A percentile compares a stretch with the other conserved stretches of the same genome.
Conservation (phyloP, 2,888 invertebrate species). For the Drosophila hamatofila region DNA sequence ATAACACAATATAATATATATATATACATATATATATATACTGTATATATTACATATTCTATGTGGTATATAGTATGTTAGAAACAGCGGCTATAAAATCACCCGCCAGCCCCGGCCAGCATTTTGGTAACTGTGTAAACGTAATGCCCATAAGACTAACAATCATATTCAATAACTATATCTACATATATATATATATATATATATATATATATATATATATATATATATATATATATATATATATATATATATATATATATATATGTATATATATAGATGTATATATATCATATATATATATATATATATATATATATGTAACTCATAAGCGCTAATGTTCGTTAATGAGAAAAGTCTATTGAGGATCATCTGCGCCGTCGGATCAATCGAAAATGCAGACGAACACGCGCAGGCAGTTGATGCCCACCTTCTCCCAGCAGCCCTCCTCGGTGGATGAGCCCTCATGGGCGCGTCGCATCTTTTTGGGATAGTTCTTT, state of each 20-base stretch:
- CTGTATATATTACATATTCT: constrained; percentile 40
- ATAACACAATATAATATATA: constrained; percentile 8
- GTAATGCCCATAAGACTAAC: constrained; percentile 67
- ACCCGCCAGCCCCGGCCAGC: constrained; percentile 58
- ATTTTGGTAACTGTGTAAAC: constrained; percentile 54
- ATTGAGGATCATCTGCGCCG: constrained; percentile 49
- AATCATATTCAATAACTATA: constrained; percentile 54
- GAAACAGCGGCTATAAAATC: constrained; percentile 77
- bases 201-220: constrained; percentile 13
- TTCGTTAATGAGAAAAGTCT: constrained; percentile 79
- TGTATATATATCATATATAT: constrained; percentile 38
- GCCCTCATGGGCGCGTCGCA: constrained; percentile 82
- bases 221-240: constrained; percentile 32
- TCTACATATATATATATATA: constrained; percentile 27
- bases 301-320: constrained; percentile 22
- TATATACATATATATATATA: constrained; percentile 39
- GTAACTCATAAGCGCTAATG: constrained; percentile 77
- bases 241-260: constrained; percentile 19
- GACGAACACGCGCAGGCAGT: constrained; percentile 84
- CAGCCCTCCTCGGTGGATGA: constrained; percentile 82
- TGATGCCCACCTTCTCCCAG: constrained; percentile 84
- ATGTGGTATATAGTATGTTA: constrained; percentile 60
- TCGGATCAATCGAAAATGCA: constrained; percentile 85
- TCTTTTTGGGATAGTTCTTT: constrained; percentile 85
- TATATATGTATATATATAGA: constrained; percentile 1